These are phyloP conservation scores for Cerastis leucographa DNA, from an alignment of 2,888 invertebrate genomes.

Conservation along the genomic window DNA sequence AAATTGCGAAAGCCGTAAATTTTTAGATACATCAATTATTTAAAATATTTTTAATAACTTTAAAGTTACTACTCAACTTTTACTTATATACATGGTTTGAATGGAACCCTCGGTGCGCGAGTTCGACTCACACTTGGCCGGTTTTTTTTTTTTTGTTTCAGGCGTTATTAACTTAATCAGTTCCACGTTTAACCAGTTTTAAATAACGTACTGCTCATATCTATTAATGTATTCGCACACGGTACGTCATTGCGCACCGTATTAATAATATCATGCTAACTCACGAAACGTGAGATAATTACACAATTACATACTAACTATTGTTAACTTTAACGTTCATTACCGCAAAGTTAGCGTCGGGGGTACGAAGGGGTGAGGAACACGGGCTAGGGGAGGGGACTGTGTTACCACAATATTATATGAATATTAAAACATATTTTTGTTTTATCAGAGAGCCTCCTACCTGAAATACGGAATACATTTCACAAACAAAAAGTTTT, in stretches of 20 bases:
- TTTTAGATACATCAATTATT: no score
- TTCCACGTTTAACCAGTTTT: not conserved
- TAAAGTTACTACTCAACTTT: no score
- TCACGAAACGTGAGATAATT: constrained; percentile 41
- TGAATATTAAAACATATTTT: constrained; percentile 43
- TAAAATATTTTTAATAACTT: no score
- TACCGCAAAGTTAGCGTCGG: constrained; percentile 41
- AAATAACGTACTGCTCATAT: not conserved
- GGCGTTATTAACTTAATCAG: no score
- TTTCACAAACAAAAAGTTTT: constrained; percentile 31
- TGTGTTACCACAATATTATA: constrained; percentile 11
- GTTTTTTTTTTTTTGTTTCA: no score
- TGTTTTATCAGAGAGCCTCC: constrained; percentile 8
- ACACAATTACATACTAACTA: constrained; percentile 25
- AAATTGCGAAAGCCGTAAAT: no score
- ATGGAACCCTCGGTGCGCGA: no score
- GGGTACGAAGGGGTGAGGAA: constrained; percentile 1
- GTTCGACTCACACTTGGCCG: no score
- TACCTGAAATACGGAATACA: constrained; percentile 11
- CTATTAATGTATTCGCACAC: not conserved
- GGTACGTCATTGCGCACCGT: not conserved
- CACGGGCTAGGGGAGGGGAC: no score
- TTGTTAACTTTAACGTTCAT: constrained; percentile 36
- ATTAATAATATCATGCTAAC: constrained; percentile 35
- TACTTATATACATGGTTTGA: no score